Base-by-base conservation (phyloP, 2,888 invertebrate species). In the Chalcis sispes region DNA sequence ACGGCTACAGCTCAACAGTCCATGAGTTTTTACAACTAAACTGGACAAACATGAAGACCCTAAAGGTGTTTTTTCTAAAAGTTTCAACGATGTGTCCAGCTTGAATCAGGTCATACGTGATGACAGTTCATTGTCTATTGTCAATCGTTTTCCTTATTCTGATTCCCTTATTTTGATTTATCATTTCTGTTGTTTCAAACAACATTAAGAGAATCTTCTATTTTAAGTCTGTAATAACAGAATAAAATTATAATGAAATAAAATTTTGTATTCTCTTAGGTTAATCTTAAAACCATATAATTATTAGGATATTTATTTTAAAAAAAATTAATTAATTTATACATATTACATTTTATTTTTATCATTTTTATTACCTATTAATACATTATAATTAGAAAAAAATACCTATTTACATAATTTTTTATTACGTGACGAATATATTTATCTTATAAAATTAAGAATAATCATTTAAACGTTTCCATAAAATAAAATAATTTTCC, bases 61-160 rank as follows among this genome's bases (percentile, higher is more conserved):
- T 42, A 56, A 36, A 59, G 50, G 36, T n/a, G 32, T 27, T 15
- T 46, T 58, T 50, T 23, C 32, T 61, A 36, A 29, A 48, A 32
- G 75, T 32, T 15, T 58, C 67, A 72, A 78, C 72, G 65, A 70
- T 46, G 69, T 64, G 40, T 65, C 61, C 65, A 64, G 42, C 46
- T 58, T 59, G 62, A 80, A 80, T 77, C 80, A 71, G 81, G 82
- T 82, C 82, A 81, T 76, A 70, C 69, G 70, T 70, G 54, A 42
- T 59, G 65, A 65, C 75, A 40, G 71, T 69, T 42, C 75, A 65
- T 75, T 77, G 77, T 72, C 79, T 77, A 80, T 81, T 79, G 75
- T 77, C 58, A 42, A 8, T 15, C 8, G 42, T 15, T 42, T 75
- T 42, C 27, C 65, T 29, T n/a, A n/a, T n/a, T n/a, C n/a, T n/a